Evolutionary conservation across 2,797 vertebrate species (phyloP), one percentile per base, ranked within the genome.

Genomic region (Harpagifer antarcticus): DNA sequence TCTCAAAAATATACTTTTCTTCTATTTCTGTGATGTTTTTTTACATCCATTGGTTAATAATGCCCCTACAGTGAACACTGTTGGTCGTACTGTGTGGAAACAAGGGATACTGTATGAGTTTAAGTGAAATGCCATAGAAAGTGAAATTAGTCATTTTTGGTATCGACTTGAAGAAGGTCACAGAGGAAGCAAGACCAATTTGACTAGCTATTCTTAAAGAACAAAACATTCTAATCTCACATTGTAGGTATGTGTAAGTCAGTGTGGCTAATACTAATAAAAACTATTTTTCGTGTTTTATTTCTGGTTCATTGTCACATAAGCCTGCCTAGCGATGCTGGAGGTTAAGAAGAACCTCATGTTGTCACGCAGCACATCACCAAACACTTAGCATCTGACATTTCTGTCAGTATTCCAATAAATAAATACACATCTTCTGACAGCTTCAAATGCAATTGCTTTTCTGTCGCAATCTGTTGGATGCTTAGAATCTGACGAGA

Each of bases 371-470:
- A n/a, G 31, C 16, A n/a, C 49, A 62, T 27, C 63, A 23, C 49
- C 12, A 5, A 42, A 40, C 47, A 50, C 33, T 40, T 65, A 37
- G n/a, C 5, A 37, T 10, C n/a, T 49, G 44, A 23, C 10, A 23
- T 4, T 40, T 9, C n/a, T 49, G 33, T 58, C 60, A 49, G 45
- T 19, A 49, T 56, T 62, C 54, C 42, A 47, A 9, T 12, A 0
- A 31, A 19, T 16, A 61, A 48, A 43, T 27, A 49, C 17, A 27
- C 20, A 2, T 45, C 27, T 9, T 61, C 17, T 9, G 40, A 61
- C 49, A 54, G n/a, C 42, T 62, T 55, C 4, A 20, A 15, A 72
- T 64, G 14, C 44, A 15, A 48, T 63, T 47, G 3, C n/a, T 54
- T 57, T 31, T 49, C 58, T 40, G n/a, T 47, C 37, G 53, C 10